Conservation (phyloP, 1,140 invertebrate genomes). For the Diachasmimorpha longicaudata region DNA sequence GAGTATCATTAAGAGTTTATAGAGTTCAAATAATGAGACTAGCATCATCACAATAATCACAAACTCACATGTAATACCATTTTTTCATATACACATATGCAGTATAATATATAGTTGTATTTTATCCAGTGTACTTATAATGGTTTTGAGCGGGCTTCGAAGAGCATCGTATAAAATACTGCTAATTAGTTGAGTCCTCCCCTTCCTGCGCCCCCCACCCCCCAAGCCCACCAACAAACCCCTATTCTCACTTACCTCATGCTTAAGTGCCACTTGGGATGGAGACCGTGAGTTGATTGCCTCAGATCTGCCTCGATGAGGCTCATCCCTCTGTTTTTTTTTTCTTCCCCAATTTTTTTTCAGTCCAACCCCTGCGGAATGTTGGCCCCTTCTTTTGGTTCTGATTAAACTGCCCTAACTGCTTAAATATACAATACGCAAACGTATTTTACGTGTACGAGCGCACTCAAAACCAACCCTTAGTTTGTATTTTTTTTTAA, state of each 20-base stretch:
- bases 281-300: not conserved
- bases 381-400: not conserved
- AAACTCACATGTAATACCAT: constrained; percentile 1
- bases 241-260: not conserved
- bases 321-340: not conserved
- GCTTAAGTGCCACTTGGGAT: not conserved
- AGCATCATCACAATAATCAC: not conserved
- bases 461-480: not conserved
- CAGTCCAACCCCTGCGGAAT: not conserved
- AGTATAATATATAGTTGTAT: constrained; percentile 1
- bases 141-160: not conserved
- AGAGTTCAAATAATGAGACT: not conserved
- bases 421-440: not conserved
- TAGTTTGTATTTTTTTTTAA: not conserved
- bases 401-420: not conserved
- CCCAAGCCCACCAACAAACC: too few species aligned
- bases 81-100: not conserved
- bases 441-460: not conserved
- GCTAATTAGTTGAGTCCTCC: not conserved
- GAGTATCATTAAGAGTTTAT: not conserved
- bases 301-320: not conserved
- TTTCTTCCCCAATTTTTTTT: too few species aligned
- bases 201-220: too few species aligned
- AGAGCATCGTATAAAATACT: not conserved
- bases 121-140: not conserved